Percentiles rank a stretch among this genome's conserved stretches.
These are phyloP conservation scores for Sclerodermus sp. DNA, from an alignment of 2,888 invertebrate species.

Conservation along the genomic window DNA sequence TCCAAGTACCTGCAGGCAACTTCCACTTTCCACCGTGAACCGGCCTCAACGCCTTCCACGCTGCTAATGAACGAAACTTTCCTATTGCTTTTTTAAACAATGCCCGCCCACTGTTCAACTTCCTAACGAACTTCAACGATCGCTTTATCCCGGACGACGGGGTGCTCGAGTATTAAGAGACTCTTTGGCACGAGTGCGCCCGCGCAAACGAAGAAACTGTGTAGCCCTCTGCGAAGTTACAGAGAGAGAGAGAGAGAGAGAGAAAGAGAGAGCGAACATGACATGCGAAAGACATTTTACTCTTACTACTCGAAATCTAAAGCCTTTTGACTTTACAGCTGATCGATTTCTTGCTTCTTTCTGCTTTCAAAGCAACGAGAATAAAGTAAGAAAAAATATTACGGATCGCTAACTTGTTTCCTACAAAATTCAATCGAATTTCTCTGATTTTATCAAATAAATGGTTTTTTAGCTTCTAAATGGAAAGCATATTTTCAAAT, in stretches of 20 bases:
- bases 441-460: no score
- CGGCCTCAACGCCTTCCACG: conserved; percentile 19
- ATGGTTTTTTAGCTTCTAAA: no score
- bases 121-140: conserved; percentile 35
- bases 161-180: conserved; percentile 20
- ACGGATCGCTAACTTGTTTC: no score
- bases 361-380: no score
- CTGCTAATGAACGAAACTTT: conserved; percentile 40
- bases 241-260: background rate
- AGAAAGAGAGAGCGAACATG: background rate
- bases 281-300: no score
- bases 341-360: no score
- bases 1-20: conserved; percentile 15
- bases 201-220: background rate
- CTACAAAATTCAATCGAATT: no score
- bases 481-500: no score
- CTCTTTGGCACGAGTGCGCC: conserved; percentile 3
- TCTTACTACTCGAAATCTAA: no score
- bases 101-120: conserved; percentile 31
- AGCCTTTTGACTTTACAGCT: no score
- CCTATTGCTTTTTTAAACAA: conserved; percentile 41
- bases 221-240: no score
- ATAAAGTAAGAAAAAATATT: no score
- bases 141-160: conserved; percentile 29
- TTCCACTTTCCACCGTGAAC: conserved; percentile 6